Evolutionary conservation across 2,888 invertebrate genomes (phyloP).

Genomic region (Chironomus riparius): DNA sequence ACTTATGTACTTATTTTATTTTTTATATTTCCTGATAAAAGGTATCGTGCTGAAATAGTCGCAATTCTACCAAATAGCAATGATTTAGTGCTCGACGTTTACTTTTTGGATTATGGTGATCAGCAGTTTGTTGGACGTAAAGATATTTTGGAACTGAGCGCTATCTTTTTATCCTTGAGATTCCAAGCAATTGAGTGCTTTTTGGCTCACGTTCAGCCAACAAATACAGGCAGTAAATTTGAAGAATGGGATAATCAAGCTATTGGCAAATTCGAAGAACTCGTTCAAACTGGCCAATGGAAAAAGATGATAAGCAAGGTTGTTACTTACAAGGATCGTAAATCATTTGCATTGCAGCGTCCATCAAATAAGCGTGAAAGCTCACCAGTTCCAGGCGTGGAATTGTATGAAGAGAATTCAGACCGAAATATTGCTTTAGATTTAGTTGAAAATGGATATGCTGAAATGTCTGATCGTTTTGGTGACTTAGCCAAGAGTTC

Average conservation of each 20-base stretch:
- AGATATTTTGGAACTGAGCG: slow-evolving; percentile 62
- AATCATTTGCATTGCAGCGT: slow-evolving; percentile 32
- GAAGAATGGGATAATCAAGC: slow-evolving; percentile 55
- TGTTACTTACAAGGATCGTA: slow-evolving; percentile 56
- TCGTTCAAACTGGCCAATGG: slow-evolving; percentile 71
- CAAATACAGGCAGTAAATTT: slow-evolving; percentile 36
- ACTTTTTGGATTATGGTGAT: slow-evolving; percentile 85
- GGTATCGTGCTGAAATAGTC: slow-evolving; percentile 47
- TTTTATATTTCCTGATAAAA: background rate
- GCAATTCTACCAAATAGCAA: slow-evolving; percentile 53
- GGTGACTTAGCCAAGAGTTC: slow-evolving; percentile 4
- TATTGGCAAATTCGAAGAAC: slow-evolving; percentile 57
- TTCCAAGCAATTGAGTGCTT: slow-evolving; percentile 81
- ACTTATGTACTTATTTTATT: background rate
- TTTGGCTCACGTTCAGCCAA: slow-evolving; percentile 62
- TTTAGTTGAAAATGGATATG: slow-evolving; percentile 31
- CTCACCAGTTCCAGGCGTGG: slow-evolving; percentile 67
- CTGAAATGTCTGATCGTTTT: slow-evolving; percentile 30
- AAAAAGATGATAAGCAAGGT: slow-evolving; percentile 67
- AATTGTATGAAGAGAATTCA: slow-evolving; percentile 52
- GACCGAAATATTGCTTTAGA: slow-evolving; percentile 29
- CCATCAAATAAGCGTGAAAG: slow-evolving; percentile 49
- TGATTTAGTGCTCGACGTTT: slow-evolving; percentile 57
- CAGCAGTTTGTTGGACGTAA: slow-evolving; percentile 56
- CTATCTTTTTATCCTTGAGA: slow-evolving; percentile 48